These are phyloP conservation scores for Lithobates sylvaticus DNA, from an alignment of 2,797 vertebrate genomes.

Conservation along the genomic window DNA sequence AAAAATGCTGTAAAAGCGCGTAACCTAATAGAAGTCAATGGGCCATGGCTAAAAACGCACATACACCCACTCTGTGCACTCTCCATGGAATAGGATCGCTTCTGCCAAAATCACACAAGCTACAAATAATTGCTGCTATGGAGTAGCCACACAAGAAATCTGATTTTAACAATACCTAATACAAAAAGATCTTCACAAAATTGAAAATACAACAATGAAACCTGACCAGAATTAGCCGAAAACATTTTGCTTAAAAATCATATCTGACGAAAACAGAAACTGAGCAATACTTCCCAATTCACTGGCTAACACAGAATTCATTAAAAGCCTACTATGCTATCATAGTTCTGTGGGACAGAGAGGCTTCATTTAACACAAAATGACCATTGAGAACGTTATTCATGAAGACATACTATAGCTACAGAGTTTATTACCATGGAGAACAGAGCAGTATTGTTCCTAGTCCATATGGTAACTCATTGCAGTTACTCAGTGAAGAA, in stretches of 20 bases:
- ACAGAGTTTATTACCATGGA: constrained; percentile 25
- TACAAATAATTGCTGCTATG: too few relatives aligned
- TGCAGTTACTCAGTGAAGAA: constrained; percentile 37
- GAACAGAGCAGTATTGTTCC: constrained; percentile 50
- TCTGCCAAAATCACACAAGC: too few relatives aligned
- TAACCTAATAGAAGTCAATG: too few relatives aligned
- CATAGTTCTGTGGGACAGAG: constrained; percentile 36
- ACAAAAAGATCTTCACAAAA: background rate
- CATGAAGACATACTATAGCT: constrained; percentile 42
- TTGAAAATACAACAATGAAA: too few relatives aligned
- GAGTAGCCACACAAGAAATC: too few relatives aligned
- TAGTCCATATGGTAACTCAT: constrained; percentile 23
- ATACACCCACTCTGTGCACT: too few relatives aligned
- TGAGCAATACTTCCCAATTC: background rate
- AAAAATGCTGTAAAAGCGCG: too few relatives aligned
- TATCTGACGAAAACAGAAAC: background rate
- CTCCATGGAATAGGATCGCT: too few relatives aligned
- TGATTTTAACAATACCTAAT: background rate
- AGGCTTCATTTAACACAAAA: constrained; percentile 38
- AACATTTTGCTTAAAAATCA: background rate
- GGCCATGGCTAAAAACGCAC: too few relatives aligned
- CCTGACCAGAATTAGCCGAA: background rate
- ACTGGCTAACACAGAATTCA: background rate
- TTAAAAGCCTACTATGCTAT: constrained; percentile 41
- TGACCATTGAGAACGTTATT: constrained; percentile 39